Evolutionary conservation across 2,888 invertebrate species (phyloP).

Genomic region (Cataglyphis altisquamis): DNA sequence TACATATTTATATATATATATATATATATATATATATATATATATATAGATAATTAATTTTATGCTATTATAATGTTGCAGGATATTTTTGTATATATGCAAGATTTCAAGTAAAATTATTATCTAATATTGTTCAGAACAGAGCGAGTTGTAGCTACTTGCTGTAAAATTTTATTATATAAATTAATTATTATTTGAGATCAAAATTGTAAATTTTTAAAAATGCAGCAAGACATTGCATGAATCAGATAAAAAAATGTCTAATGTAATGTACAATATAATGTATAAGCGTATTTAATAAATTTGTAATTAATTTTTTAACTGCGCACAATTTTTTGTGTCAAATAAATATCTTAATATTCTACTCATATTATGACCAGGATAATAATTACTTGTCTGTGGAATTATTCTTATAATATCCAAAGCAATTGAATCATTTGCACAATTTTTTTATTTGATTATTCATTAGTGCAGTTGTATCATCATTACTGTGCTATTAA

Average conservation of each 20-base stretch:
- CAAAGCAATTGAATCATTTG: not conserved
- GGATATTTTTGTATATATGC: conserved; percentile 18
- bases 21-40: too few species aligned
- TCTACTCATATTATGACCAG: not conserved
- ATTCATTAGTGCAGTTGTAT: conserved; percentile 41
- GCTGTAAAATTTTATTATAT: conserved; percentile 5
- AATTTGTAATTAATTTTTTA: not conserved
- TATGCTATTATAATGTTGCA: conserved; percentile 29
- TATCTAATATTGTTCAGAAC: not conserved
- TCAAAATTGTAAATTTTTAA: not conserved
- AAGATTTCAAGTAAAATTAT: conserved; percentile 14
- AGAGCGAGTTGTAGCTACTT: not conserved
- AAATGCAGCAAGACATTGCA: not conserved
- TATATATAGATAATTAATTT: conserved; percentile 14
- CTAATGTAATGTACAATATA: not conserved
- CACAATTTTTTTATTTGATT: conserved; percentile 31
- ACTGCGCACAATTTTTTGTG: not conserved
- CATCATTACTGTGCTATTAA: conserved; percentile 57
- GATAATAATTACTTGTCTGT: not conserved
- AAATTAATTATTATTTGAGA: not conserved
- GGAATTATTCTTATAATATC: not conserved
- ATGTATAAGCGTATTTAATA: conserved; percentile 6
- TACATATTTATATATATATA: not conserved
- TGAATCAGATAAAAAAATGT: not conserved
- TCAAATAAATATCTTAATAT: not conserved